These are phyloP conservation scores for Cabera pusaria DNA, from an alignment of 2,888 invertebrate genomes.

Conservation along the genomic window DNA sequence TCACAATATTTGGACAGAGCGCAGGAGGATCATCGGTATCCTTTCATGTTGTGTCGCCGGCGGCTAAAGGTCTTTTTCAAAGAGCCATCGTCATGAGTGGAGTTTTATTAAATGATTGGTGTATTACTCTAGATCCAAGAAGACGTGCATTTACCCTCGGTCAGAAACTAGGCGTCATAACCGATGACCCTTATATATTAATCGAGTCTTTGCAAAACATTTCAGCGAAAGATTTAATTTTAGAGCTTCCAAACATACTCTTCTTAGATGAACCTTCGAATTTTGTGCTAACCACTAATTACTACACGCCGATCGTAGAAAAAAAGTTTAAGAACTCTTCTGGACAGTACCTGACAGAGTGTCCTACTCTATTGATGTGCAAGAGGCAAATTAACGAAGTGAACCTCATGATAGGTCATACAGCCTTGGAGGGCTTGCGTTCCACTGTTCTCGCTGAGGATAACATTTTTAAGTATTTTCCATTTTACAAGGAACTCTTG, in stretches of 20 bases:
- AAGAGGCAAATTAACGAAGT: slow-evolving; percentile 10
- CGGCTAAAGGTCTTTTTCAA: slow-evolving; percentile 45
- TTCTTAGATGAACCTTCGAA: slow-evolving; percentile 13
- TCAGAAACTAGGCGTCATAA: slow-evolving; percentile 34
- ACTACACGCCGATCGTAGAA: slow-evolving; percentile 24
- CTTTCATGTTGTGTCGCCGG: slow-evolving; percentile 42
- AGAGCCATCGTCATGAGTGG: slow-evolving; percentile 86
- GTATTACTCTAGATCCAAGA: slow-evolving; percentile 8
- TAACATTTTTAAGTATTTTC: neutral
- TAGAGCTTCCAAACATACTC: slow-evolving; percentile 13
- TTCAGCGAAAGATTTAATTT: slow-evolving; percentile 16
- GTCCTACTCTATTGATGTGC: slow-evolving; percentile 6
- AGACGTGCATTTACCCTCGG: slow-evolving; percentile 37
- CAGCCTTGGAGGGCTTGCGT: slow-evolving; percentile 14
- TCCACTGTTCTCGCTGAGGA: neutral
- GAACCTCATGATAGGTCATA: slow-evolving; percentile 18
- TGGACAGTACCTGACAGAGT: slow-evolving; percentile 22
- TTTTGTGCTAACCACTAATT: slow-evolving; percentile 1
- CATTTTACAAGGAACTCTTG: slow-evolving; percentile 4
- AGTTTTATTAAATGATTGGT: slow-evolving; percentile 59
- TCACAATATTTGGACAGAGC: slow-evolving; percentile 52
- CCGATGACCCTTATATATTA: slow-evolving; percentile 24
- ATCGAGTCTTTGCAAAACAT: slow-evolving; percentile 18
- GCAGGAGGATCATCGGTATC: slow-evolving; percentile 39
- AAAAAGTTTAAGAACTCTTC: slow-evolving; percentile 12